These are phyloP conservation scores for Agelas oroides DNA, from an alignment of 37 sponge, comb jelly and placozoan genomes.

Conservation along the genomic window DNA sequence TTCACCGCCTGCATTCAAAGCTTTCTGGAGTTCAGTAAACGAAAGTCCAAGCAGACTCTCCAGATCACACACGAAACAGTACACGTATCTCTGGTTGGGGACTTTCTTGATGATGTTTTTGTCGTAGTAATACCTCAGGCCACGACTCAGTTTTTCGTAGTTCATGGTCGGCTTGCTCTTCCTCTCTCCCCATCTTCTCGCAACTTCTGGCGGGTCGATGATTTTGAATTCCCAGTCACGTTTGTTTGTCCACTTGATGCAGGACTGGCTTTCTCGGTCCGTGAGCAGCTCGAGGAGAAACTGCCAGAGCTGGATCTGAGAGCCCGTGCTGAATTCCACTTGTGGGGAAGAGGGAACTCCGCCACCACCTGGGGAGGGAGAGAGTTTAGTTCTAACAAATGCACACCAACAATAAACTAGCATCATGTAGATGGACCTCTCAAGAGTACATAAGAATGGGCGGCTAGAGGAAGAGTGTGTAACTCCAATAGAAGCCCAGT, in stretches of 20 bases:
- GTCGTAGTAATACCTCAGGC: slow-evolving; percentile 95
- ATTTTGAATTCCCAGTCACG: slow-evolving; percentile 94
- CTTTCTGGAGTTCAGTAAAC: slow-evolving; percentile 76
- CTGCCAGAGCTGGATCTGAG: slow-evolving; percentile 91
- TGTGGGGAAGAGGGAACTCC: slow-evolving; percentile 55
- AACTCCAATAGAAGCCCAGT: no score
- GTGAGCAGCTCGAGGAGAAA: slow-evolving; percentile 90
- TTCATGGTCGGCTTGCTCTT: slow-evolving; percentile 92
- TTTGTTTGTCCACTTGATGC: slow-evolving; percentile 87
- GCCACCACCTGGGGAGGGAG: no score
- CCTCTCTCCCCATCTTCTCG: slow-evolving; percentile 84
- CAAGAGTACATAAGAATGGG: no score
- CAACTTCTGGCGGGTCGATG: slow-evolving; percentile 86
- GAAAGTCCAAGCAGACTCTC: slow-evolving; percentile 80
- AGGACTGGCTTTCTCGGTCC: slow-evolving; percentile 71
- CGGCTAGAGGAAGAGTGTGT: no score
- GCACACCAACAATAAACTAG: no score
- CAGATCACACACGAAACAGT: slow-evolving; percentile 87
- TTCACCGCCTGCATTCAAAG: slow-evolving; percentile 59
- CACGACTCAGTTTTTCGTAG: slow-evolving; percentile 80
- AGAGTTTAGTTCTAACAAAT: no score
- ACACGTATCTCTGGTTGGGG: slow-evolving; percentile 89
- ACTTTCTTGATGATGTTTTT: slow-evolving; percentile 95
- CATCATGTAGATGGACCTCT: no score
- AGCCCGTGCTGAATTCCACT: slow-evolving; percentile 81